Base-by-base conservation (phyloP, 1,140 invertebrate species). In the Lepidotrigona ventralis region DNA sequence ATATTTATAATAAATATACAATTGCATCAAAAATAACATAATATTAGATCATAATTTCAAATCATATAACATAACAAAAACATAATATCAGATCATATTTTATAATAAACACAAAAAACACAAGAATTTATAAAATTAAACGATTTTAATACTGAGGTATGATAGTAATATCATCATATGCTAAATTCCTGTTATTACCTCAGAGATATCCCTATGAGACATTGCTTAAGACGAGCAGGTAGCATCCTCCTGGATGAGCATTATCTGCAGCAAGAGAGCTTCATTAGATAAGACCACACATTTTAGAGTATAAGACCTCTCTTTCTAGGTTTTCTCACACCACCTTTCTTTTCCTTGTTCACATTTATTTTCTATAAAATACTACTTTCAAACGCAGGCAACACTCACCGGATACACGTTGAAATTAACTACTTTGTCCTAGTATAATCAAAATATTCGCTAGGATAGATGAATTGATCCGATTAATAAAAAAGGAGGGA, bases 141-240 rank as follows among this genome's bases (percentile, higher is more conserved):
- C 14, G 58, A 54, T 60, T 63, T n/a, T 51, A 56, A 29, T 85
- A 54, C 8, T 53, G 63, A 74, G 46, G 53, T 56, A 8, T 23
- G 19, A 73, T 72, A 64, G 69, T 60, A 76, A 51, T 81, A 66
- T 69, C 26, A 19, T 63, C 29, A 54, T 74, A 64, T 70, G 68
- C 33, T 14, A 76, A 23, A 63, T 80, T 51, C 15, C 60, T 53
- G 21, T 68, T 33, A 21, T 92, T 93, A 95, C 94, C 94, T 95
- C 94, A 86, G 94, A 94, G 92, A 95, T 94, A 93, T 95, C 94
- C 91, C 94, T 92, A 90, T 95, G 94, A 92, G 94, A 95, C 94
- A 95, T 95, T 91, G 91, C 87, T 93, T 92, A 93, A 90, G 83
- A 89, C 90, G 90, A 90, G 90, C 89, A 90, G 90, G 91, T 91